Base-by-base conservation (phyloP, 1,140 invertebrate species). In the Tetraneura akinire region DNA sequence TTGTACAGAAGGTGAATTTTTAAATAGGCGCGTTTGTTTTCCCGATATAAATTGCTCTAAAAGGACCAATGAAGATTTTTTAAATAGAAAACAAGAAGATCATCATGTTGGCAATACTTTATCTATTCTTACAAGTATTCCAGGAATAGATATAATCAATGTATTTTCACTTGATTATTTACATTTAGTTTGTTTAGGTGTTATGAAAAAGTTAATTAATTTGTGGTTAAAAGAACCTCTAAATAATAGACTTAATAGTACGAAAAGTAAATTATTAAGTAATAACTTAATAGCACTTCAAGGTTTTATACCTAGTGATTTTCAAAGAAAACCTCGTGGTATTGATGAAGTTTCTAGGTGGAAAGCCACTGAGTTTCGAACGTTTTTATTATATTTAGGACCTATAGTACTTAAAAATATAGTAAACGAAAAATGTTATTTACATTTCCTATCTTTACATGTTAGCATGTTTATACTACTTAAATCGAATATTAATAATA, bases 391-490 rank as follows among this genome's bases (percentile, higher is more conserved):
- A 21, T 66, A 66, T n/a, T 37, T 66, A 13, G 32, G 62, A 42
- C 62, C 62, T n/a, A 32, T 66, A 18, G 62, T 66, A 42, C 37
- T 66, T 37, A 66, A 66, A 66, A 66, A 66, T 66, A 37, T 66
- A 10, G n/a, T 66, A 26, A n/a, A 42, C 42, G 21, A 66, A 66
- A 21, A 66, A 66, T 66, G 29, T 37, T 66, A 66, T 66, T 42
- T 66, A n/a, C 37, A 66, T 37, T 37, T 66, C 37, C n/a, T 66
- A 42, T 66, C 32, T 23, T 42, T 66, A 42, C 62, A 66, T 21
- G 37, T 42, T 10, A 66, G 62, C 21, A 66, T 66, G 16, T 66
- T 18, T 18, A 37, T 42, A 42, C 11, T 66, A 42, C 55, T 60
- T 29, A 60, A 16, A 60, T 29, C 55, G 16, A 60, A 60, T 26